Evolutionary conservation across 92 coral and sea anemone species (phyloP), one percentile per base, ranked within the genome.

Genomic region (Palythoa caribaeorum): DNA sequence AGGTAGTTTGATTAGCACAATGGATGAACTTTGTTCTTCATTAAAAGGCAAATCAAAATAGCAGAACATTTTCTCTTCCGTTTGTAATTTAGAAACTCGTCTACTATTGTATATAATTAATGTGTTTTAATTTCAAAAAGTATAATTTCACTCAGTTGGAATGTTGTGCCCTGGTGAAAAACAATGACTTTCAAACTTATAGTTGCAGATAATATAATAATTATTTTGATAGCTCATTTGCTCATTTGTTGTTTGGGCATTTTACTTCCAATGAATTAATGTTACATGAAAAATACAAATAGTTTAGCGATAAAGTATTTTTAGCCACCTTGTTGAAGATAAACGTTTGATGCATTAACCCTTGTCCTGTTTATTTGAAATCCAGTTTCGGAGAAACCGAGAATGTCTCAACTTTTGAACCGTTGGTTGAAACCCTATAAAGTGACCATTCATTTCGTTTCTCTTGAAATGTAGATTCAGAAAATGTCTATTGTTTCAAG

Each of bases 1-100:
- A 40, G 77, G 91, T 68, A 89, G 94, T 15, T 84, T 95, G 54
- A 62, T 87, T 8, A 92, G 91, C 81, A 93, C 91, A 19, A 74
- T 95, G 79, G 96, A 92, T 52, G 91, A 87, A 37, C 92, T 95
- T 17, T 90, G 93, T 48, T 73, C 72, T 69, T 89, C 96, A 2
- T 76, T 95, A 20, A 89, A 80, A 78, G 91, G 96, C 9, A 87
- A 92, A 79, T 90, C 92, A 48, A 90, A 90, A 37, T 94, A 87
- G 73, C 28, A 47, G 16, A 10, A 35, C 12, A 70, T 5, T 35
- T 70, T 3, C 28, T 70, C 75, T 2, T 14, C 13, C 11, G 14
- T 38, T 35, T 70, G 9, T 36, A 35, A 2, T 28, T 13, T 70
- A 35, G 47, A 1, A 70, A 35, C 14, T 35, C 13, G 21, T 36